These are phyloP conservation scores for Platyura marginata DNA, from an alignment of 1,140 invertebrate genomes.

Conservation along the genomic window DNA sequence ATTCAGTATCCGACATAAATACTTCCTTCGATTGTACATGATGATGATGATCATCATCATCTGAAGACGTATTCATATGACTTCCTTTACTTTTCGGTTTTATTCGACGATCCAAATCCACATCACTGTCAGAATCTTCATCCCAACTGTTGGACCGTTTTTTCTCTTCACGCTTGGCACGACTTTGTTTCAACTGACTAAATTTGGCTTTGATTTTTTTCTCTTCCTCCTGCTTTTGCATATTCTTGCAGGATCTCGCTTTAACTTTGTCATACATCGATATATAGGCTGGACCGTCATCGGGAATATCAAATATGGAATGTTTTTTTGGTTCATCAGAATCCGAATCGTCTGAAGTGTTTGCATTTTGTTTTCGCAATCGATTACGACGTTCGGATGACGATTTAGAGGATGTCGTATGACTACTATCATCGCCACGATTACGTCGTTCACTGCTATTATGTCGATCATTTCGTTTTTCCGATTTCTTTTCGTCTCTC, in stretches of 20 bases:
- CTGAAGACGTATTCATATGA: slow-evolving; percentile 32
- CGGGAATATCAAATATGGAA: slow-evolving; percentile 81
- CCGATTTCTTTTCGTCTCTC: slow-evolving; percentile 1
- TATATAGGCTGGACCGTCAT: slow-evolving; percentile 78
- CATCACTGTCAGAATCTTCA: slow-evolving; percentile 56
- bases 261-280: slow-evolving; percentile 99
- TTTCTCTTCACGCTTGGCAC: slow-evolving; percentile 71
- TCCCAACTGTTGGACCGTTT: slow-evolving; percentile 74
- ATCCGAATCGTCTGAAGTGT: slow-evolving; percentile 37
- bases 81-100: slow-evolving; percentile 22
- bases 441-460: slow-evolving; percentile 4
- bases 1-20: slow-evolving; percentile 25
- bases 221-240: slow-evolving; percentile 79
- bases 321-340: slow-evolving; percentile 68
- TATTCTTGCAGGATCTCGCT: slow-evolving; percentile 78
- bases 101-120: slow-evolving; percentile 18
- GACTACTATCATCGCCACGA: slow-evolving; percentile 6
- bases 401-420: slow-evolving; percentile 12
- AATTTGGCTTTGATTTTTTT: slow-evolving; percentile 80
- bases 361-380: slow-evolving; percentile 11
- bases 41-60: slow-evolving; percentile 32
- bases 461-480: neutral
- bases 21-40: slow-evolving; percentile 9
- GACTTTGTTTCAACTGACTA: slow-evolving; percentile 67
- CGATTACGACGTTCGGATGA: slow-evolving; percentile 6